Percentiles rank a stretch among this genome's conserved stretches.
These are phyloP conservation scores for Sphenodon punctatus DNA, from an alignment of 2,797 vertebrate genomes.

Conservation along the genomic window DNA sequence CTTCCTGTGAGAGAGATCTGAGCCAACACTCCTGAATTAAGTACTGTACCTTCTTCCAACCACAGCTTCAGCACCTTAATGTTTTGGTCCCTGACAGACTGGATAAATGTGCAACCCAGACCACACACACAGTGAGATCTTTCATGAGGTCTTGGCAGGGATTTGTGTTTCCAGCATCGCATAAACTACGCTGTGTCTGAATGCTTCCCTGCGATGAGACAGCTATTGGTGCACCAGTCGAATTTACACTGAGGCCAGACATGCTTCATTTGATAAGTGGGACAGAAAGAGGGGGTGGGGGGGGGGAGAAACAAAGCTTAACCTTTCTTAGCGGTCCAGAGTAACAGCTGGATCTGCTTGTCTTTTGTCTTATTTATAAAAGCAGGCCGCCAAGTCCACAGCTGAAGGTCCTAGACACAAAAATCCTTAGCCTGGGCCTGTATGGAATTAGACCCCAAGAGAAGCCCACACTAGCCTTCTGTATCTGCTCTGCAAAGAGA, in stretches of 20 bases:
- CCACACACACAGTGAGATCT: neutral
- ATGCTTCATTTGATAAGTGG: neutral
- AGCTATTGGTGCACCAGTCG: neutral
- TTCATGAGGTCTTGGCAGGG: neutral
- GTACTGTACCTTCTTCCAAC: neutral
- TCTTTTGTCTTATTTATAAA: too few relatives aligned
- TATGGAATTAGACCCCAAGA: too few relatives aligned
- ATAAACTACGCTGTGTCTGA: neutral
- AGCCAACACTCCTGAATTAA: neutral
- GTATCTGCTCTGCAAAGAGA: too few relatives aligned
- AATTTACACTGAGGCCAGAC: neutral
- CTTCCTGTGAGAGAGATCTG: neutral
- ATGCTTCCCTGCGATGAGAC: neutral
- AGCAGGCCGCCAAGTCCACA: too few relatives aligned
- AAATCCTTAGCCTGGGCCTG: too few relatives aligned
- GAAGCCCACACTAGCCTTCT: too few relatives aligned
- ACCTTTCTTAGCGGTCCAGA: neutral
- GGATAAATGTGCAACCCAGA: constrained; percentile 1
- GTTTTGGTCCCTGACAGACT: neutral
- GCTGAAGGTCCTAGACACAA: too few relatives aligned
- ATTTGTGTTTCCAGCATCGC: neutral
- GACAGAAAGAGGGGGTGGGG: too few relatives aligned
- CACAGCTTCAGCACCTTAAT: fast-evolving
- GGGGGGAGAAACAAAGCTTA: neutral
- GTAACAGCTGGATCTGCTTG: neutral